Conservation (phyloP, 1,140 invertebrate genomes). For the Antheraea pernyi region DNA sequence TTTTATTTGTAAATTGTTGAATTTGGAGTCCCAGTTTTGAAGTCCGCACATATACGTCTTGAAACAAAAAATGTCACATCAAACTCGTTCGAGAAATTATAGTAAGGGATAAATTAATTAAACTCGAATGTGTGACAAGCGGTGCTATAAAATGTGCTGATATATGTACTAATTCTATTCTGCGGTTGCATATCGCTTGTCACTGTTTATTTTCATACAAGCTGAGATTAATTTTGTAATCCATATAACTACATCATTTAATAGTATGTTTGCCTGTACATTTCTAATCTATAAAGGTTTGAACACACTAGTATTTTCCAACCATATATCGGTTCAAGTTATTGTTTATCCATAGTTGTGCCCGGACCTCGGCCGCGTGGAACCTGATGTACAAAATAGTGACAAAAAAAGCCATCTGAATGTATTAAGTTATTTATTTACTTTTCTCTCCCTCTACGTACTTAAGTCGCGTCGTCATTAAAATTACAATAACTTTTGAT, state of each 20-base stretch:
- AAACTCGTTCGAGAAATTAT: not conserved
- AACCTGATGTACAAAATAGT: no score
- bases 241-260: not conserved
- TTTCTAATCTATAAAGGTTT: not conserved
- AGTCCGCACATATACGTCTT: no score
- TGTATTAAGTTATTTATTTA: no score
- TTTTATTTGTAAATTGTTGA: no score
- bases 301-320: not conserved
- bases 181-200: not conserved
- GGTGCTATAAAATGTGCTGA: not conserved
- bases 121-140: not conserved
- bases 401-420: no score
- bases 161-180: not conserved
- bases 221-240: not conserved
- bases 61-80: not conserved
- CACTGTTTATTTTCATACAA: constrained; percentile 3
- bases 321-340: not conserved
- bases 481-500: no score
- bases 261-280: not conserved
- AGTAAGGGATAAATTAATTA: constrained; percentile 1
- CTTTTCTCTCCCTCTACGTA: no score
- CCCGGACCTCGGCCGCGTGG: no score
- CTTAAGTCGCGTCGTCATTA: no score
- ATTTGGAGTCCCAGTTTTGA: no score
- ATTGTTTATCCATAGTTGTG: not conserved